A percentile compares a stretch with the other conserved stretches of the same genome.
phyloP scores from a whole-genome alignment of 2,888 invertebrate genomes.

The Drosophila nr. fundita region DNA sequence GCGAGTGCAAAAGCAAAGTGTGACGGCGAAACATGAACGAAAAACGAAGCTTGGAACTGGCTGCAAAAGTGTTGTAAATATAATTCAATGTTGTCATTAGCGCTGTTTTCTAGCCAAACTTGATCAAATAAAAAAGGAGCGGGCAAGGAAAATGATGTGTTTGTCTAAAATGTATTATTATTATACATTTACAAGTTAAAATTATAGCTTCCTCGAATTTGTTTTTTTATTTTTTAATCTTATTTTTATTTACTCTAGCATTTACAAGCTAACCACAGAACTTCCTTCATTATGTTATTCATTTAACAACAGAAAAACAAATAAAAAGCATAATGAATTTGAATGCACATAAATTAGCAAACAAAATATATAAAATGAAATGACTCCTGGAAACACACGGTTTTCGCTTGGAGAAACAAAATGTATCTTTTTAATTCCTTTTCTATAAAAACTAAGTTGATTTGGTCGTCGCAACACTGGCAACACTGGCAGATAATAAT shows the following conservation, averaged over 20 bases:
- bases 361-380: background rate
- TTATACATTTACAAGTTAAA: background rate
- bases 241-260: background rate
- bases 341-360: background rate
- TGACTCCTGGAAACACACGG: background rate
- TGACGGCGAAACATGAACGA: constrained; percentile 55
- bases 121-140: background rate
- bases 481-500: constrained; percentile 8
- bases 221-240: background rate
- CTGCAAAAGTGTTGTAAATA: constrained; percentile 9
- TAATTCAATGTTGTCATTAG: constrained; percentile 3
- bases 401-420: background rate
- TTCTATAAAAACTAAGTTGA: background rate
- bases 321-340: background rate
- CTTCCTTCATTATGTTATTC: background rate
- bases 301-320: background rate
- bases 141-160: background rate
- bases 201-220: background rate
- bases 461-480: background rate
- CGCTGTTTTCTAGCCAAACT: background rate
- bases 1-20: constrained; percentile 26
- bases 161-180: background rate
- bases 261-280: background rate
- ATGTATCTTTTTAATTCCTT: background rate
- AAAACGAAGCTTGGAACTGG: constrained; percentile 23